phyloP scores from a whole-genome alignment of 1,140 invertebrate species.

The Ceratitis capitata region DNA sequence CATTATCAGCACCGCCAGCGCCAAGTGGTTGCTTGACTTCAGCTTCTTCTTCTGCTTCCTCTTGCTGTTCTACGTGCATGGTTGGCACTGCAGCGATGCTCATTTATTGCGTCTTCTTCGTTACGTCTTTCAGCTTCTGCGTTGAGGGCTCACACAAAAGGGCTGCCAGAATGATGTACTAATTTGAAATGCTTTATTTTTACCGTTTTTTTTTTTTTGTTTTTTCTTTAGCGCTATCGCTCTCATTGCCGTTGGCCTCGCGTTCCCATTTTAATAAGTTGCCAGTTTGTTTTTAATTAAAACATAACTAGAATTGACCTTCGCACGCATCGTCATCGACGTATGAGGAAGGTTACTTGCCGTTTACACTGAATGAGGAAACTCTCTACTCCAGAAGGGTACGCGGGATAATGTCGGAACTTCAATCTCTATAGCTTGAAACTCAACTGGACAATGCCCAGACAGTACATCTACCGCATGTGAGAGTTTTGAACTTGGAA shows the following conservation, averaged over 20 bases:
- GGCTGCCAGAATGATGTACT: constrained; percentile 20
- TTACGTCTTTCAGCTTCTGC: not conserved
- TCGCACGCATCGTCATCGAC: not conserved
- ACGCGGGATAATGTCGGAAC: too few relatives aligned
- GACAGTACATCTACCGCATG: not conserved
- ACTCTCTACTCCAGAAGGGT: not conserved
- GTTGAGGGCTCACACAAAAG: not conserved
- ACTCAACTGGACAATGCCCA: not conserved
- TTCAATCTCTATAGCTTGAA: not conserved
- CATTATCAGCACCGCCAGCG: not conserved
- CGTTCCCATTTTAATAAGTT: not conserved
- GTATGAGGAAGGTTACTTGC: not conserved
- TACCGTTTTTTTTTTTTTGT: not conserved
- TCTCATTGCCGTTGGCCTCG: not conserved
- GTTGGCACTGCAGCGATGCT: not conserved
- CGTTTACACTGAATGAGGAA: not conserved
- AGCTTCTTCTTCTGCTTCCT: not conserved
- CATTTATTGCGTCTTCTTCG: constrained; percentile 17
- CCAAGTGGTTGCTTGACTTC: not conserved
- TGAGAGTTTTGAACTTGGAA: too few relatives aligned
- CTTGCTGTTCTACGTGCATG: too few relatives aligned
- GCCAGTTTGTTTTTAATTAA: constrained; percentile 30
- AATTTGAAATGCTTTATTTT: constrained; percentile 22
- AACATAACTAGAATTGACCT: constrained; percentile 32
- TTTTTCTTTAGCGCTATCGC: not conserved